Evolutionary conservation across 2,113 vertebrate genomes (phyloP), one percentile per base, ranked within the genome.

Genomic region (human (Homo sapiens)): DNA sequence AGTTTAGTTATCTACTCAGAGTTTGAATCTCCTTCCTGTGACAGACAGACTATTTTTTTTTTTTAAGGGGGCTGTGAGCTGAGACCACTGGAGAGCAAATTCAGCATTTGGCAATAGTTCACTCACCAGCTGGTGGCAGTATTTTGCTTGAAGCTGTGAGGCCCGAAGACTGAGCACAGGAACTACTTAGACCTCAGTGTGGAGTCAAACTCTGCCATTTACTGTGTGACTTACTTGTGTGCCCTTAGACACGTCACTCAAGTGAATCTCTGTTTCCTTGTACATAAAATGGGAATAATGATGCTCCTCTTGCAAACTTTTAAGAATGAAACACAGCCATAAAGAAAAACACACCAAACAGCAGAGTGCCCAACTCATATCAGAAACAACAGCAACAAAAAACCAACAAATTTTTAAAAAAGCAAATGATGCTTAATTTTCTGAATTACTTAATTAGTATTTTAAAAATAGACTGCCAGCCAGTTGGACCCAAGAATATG

Each of bases 141-240:
- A 20, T 80, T 72, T 64, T 64, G 23, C 27, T 43, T 64, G 84
- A 84, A 45, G 78, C 12, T 7, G 1, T 32, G 43, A 50, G 55
- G 14, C 38, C 38, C 4, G 0, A 48, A 73, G 38, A 75, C 78
- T 72, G 14, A 45, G 10, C 25, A 1, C n/a, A 32, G 22, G 50
- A n/a, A 8, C 18, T 25, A 2, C 16, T 12, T 0, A 1, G 12
- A 88, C 61, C 6, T 52, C 1, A 5, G 35, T 50, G 23, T n/a
- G 66, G 45, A 57, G 32, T 32, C 35, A 30, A 35, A 35, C 64
- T 22, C 76, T 83, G 81, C 20, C 30, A 5, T 30, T 82, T 48
- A 14, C 22, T 27, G 17, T 38, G 61, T 2, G 20, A 55, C 32
- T 52, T 78, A 50, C 5, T 38, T 18, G 9, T 83, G 30, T 72